These are phyloP conservation scores for Syngnathus floridae DNA, from an alignment of 2,113 vertebrate species.

Conservation along the genomic window DNA sequence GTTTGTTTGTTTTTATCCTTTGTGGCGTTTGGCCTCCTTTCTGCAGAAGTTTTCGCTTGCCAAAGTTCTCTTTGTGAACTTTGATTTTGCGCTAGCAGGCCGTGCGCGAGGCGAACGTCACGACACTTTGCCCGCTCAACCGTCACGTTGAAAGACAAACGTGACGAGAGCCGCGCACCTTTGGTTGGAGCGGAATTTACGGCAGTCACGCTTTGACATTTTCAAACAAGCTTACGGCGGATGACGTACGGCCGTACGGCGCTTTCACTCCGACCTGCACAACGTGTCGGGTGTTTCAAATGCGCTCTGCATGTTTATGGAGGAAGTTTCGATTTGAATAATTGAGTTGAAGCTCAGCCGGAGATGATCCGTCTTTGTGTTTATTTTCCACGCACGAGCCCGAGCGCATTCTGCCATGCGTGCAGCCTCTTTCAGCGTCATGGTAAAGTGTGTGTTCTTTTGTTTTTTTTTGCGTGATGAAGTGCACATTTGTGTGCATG, in stretches of 20 bases:
- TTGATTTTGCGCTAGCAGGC: background rate
- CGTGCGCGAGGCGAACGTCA: background rate
- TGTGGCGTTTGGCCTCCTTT: constrained; percentile 19
- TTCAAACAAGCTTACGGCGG: no score
- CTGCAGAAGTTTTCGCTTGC: constrained; percentile 16
- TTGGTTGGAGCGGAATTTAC: no score
- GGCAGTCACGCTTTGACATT: no score
- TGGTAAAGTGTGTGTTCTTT: constrained; percentile 5
- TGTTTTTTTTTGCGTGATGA: background rate
- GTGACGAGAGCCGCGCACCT: no score
- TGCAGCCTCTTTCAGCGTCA: constrained; percentile 9
- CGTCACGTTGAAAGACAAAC: background rate
- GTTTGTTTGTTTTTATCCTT: constrained; percentile 17
- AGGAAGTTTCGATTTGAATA: background rate
- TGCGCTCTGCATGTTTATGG: background rate
- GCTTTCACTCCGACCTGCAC: no score
- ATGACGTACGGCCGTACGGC: no score
- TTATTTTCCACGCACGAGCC: background rate
- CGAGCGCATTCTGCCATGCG: background rate
- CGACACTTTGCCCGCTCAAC: background rate
- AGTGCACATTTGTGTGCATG: constrained; percentile 6
- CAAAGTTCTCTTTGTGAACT: constrained; percentile 11
- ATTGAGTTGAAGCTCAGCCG: constrained; percentile 1
- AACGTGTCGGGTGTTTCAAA: background rate
- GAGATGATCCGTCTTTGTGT: background rate